Conservation (phyloP, 37 sponge, comb jelly and placozoan genomes). For the Bolinopsis microptera region DNA sequence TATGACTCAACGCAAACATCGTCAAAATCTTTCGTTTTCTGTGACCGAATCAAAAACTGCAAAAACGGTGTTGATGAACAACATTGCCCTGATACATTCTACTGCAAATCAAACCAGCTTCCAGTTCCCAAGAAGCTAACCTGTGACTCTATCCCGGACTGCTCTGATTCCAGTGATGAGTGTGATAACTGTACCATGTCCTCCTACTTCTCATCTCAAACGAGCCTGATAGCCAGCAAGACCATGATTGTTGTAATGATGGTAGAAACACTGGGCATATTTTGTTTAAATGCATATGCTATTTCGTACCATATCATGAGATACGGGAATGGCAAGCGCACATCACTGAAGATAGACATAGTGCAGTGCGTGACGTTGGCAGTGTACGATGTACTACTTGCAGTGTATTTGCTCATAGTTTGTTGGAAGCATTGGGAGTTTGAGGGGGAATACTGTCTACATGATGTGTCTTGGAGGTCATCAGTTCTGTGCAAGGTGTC, state of each 20-base stretch:
- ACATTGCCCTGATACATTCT: slow-evolving; percentile 5
- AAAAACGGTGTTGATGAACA: slow-evolving; percentile 8
- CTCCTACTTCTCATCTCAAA: not conserved
- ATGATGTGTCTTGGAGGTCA: not conserved
- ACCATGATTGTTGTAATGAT: not conserved
- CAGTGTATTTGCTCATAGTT: not conserved
- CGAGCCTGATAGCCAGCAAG: not conserved
- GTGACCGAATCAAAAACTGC: not conserved
- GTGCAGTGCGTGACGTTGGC: not conserved
- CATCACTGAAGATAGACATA: not conserved
- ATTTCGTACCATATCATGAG: not conserved
- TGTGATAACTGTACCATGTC: not conserved
- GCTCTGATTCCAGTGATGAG: not conserved
- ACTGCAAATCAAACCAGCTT: not conserved
- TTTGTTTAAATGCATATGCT: not conserved
- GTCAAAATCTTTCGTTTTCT: not conserved
- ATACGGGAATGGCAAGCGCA: not conserved
- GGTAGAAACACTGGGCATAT: not conserved
- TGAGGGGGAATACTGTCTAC: not conserved
- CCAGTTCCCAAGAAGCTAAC: not conserved
- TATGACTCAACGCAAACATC: not conserved
- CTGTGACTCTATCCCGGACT: slow-evolving; percentile 3
- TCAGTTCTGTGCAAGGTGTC: not conserved
- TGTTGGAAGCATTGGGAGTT: not conserved
- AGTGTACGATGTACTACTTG: not conserved